Evolutionary conservation across 2,888 invertebrate species (phyloP), one percentile per base, ranked within the genome.

Genomic region (Trachelus iudaicus): DNA sequence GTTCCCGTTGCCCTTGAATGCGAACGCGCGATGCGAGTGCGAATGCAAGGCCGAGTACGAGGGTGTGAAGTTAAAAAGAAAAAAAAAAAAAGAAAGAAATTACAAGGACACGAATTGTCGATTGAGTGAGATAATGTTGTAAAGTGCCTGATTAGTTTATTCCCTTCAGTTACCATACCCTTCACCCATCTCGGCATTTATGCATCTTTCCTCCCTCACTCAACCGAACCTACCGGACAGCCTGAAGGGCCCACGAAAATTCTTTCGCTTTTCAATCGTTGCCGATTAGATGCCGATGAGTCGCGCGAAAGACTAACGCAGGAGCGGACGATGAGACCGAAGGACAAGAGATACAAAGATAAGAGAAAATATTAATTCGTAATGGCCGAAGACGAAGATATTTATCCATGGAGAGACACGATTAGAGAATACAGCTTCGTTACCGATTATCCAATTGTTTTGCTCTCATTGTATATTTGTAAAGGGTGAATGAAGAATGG

Each of bases 81-180:
- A 80, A 82, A 83, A 86, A n/a, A n/a, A n/a, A n/a, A n/a, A n/a
- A n/a, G n/a, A n/a, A n/a, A n/a, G 84, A 85, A 86, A 86, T 86
- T 23, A 56, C 85, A 87, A 87, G 86, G 88, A 89, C 88, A 87
- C 88, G 56, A 56, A 23, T 56, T 56, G 56, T 56, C 23, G 56
- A 56, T 56, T 56, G 56, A 56, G 56, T 56, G 56, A 56, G 56
- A 56, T 56, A 56, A 56, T 23, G 56, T 56, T 88, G 87, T 86
- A 86, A 91, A 91, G 91, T 91, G 91, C 90, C 90, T 91, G 89
- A 90, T 90, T 90, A 89, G 89, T 88, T 86, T 89, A 69, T 87
- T 85, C 88, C 89, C 86, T 84, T 83, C 82, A 85, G 83, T 87
- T 85, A 83, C 77, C 83, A 83, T 83, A 83, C 82, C 83, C 82